A percentile compares a stretch with the other conserved stretches of the same genome.
Conservation (phyloP, 2,113 vertebrate genomes). For the Cryptotis parvus region DNA sequence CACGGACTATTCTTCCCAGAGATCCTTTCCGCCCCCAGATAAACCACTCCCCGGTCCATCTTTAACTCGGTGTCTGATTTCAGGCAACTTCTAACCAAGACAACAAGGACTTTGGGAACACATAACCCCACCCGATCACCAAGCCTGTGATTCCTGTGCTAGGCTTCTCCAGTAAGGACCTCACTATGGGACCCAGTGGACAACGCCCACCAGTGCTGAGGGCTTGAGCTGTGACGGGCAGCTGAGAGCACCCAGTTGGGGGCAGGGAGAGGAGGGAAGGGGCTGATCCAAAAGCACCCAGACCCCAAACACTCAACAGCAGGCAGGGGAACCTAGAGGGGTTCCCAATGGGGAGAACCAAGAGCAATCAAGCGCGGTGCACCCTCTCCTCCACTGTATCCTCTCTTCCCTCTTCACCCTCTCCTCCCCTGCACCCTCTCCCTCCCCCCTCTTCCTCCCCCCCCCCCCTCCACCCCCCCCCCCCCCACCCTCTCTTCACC, state of each 20-base stretch:
- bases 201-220: neutral
- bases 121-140: neutral
- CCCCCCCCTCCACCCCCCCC: too few species aligned
- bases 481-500: too few species aligned
- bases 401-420: too few species aligned
- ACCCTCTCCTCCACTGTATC: too few species aligned
- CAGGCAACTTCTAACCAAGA: neutral
- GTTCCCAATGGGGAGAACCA: neutral
- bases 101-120: neutral
- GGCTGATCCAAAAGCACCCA: neutral
- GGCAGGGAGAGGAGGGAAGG: neutral
- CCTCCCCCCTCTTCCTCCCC: too few species aligned
- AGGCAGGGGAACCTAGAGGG: neutral
- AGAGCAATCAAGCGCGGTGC: too few species aligned
- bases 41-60: neutral
- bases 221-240: neutral
- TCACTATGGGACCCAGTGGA: neutral
- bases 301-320: neutral
- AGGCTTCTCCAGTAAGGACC: neutral
- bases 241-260: neutral
- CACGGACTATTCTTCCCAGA: neutral
- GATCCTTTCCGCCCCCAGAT: neutral
- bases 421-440: too few species aligned
- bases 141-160: accelerated
- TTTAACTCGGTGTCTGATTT: neutral